Conservation (phyloP, 2,888 invertebrate genomes). For the Melangyna quadrimaculata region DNA sequence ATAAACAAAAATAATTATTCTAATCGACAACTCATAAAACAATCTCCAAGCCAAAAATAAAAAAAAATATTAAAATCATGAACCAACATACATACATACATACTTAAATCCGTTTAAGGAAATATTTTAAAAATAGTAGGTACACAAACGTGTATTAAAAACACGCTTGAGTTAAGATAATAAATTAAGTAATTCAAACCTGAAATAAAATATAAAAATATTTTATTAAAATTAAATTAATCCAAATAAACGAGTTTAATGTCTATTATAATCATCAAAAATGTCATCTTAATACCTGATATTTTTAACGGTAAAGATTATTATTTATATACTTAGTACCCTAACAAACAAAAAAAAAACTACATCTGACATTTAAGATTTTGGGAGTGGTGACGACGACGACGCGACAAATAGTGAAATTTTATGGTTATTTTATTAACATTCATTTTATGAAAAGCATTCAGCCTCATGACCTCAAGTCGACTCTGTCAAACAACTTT, state of each 20-base stretch:
- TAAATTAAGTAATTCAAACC: constrained; percentile 10
- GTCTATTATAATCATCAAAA: not conserved
- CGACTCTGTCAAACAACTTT: not conserved
- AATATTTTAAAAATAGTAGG: not conserved
- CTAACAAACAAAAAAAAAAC: constrained; percentile 26
- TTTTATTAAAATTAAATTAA: constrained; percentile 1
- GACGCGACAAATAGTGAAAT: constrained; percentile 9
- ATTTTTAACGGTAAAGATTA: constrained; percentile 46
- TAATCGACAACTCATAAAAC: not conserved
- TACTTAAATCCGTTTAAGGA: not conserved
- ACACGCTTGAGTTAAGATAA: not conserved
- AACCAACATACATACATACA: no score
- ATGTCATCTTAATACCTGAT: constrained; percentile 4
- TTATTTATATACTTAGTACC: constrained; percentile 9
- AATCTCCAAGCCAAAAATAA: constrained; percentile 1
- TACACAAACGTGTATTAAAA: not conserved
- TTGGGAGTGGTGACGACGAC: not conserved
- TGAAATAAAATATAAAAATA: not conserved
- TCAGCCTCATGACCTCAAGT: constrained; percentile 19
- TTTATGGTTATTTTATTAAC: constrained; percentile 9
- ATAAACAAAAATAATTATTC: not conserved
- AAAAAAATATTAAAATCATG: not conserved
- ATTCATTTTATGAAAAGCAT: not conserved
- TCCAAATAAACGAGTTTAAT: constrained; percentile 25
- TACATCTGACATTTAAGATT: constrained; percentile 56